These are phyloP conservation scores for Sylvietta virens DNA, from an alignment of 2,113 vertebrate species.

Conservation along the genomic window DNA sequence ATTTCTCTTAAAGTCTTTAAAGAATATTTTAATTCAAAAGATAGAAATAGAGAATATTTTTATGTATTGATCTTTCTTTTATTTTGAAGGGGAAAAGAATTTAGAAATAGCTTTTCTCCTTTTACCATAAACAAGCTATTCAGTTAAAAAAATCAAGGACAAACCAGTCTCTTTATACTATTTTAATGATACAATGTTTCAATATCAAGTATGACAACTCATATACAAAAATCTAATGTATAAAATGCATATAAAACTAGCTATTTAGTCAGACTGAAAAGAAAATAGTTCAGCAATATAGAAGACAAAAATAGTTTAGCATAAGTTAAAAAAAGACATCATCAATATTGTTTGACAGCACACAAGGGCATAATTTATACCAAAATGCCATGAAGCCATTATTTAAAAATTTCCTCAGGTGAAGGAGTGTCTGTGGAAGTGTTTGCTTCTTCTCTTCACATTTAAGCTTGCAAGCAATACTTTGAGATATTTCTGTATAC, in stretches of 20 bases:
- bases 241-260: neutral
- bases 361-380: neutral
- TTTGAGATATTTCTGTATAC: neutral
- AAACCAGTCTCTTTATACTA: neutral
- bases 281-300: neutral
- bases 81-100: neutral
- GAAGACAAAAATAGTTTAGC: neutral
- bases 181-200: neutral
- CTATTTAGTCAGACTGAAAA: neutral
- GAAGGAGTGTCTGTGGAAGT: neutral
- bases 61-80: neutral
- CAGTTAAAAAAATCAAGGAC: neutral
- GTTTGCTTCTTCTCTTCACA: slow-evolving; percentile 23
- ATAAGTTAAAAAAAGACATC: neutral
- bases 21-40: neutral
- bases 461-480: slow-evolving; percentile 4
- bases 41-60: neutral
- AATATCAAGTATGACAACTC: neutral
- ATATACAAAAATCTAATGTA: neutral
- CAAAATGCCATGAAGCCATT: neutral
- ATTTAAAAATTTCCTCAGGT: neutral
- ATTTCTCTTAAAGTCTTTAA: neutral
- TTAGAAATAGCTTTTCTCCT: neutral
- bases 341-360: neutral
- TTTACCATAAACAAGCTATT: neutral